Base-by-base conservation (phyloP, 2,113 vertebrate species). In the Serilophus lunatus region DNA sequence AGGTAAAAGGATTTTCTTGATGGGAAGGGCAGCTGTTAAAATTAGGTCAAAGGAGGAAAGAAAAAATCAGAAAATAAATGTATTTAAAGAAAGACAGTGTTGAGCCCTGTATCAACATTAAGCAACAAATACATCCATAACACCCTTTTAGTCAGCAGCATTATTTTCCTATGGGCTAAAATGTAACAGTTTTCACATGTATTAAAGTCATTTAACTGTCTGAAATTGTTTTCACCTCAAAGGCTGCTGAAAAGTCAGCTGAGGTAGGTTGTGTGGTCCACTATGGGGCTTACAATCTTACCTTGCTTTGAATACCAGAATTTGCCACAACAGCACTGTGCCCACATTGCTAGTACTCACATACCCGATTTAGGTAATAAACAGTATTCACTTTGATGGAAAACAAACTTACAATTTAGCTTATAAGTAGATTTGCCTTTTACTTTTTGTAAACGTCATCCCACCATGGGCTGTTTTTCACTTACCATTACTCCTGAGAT, bases 61-160 rank as follows among this genome's bases (percentile, higher is more conserved):
- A 51, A 86, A 56, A 86, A 68, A 23, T 80, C 28, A 60, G 42
- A 75, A 82, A 72, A 78, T 14, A 94, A 71, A 26, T 57, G 75
- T 2, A 0, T 87, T 88, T 82, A 57, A 82, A 75, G 40, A 81
- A 26, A 64, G 57, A 61, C 18, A 54, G 10, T 42, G 29, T 64
- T 71, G 53, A 74, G 45, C 6, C 31, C 20, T 49, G 31, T 69
- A 84, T 53, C 11, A 85, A 82, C n/a, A 75, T 56, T 53, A 84
- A 70, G 45, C 29, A 93, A 49, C 28, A 82, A 87, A 91, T 24
- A 45, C 6, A 69, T 6, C 14, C 20, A 35, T 85, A 84, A 23
- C 2, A 10, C 15, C 6, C 2, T 60, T 90, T 69, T 45, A 79
- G 31, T 59, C 65, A 82, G 8, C n/a, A 66, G 28, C 9, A 23